These are phyloP conservation scores for Dendrolimus punctatus DNA, from an alignment of 1,140 invertebrate species.

Conservation along the genomic window DNA sequence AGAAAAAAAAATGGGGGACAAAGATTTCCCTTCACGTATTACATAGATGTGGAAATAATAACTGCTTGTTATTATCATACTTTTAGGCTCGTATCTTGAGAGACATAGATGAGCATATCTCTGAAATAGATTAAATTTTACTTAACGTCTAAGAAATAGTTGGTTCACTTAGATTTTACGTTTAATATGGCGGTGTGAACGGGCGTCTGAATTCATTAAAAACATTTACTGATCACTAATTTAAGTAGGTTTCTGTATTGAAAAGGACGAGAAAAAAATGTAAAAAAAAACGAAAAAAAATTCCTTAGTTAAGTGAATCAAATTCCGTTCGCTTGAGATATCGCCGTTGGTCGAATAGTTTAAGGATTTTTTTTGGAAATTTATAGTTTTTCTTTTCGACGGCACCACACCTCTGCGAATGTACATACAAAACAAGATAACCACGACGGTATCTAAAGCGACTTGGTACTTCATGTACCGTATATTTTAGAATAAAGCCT, in stretches of 20 bases:
- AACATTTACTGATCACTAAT: conserved; percentile 55
- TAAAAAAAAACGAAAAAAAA: conserved; percentile 14
- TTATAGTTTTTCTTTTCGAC: conserved; percentile 17
- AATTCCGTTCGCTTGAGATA: conserved; percentile 23
- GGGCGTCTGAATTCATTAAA: conserved; percentile 29
- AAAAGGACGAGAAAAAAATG: conserved; percentile 35
- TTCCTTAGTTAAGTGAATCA: conserved; percentile 33
- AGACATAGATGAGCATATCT: no score
- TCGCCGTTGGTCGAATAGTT: conserved; percentile 18
- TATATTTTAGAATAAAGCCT: conserved; percentile 43
- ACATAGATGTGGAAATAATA: no score
- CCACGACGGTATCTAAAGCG: conserved; percentile 17
- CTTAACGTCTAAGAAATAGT: no score
- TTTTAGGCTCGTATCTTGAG: no score
- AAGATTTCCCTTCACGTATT: no score
- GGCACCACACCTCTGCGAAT: conserved; percentile 27
- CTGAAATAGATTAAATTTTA: no score
- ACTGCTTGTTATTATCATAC: no score
- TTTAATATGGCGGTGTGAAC: conserved; percentile 2
- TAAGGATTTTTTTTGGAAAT: conserved; percentile 23
- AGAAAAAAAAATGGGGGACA: no score
- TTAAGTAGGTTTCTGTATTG: conserved; percentile 53
- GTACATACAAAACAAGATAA: conserved; percentile 35
- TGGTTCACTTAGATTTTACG: no score
- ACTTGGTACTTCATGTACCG: conserved; percentile 44